Evolutionary conservation across 2,888 invertebrate species (phyloP).

Genomic region (Drymonia ruficornis): DNA sequence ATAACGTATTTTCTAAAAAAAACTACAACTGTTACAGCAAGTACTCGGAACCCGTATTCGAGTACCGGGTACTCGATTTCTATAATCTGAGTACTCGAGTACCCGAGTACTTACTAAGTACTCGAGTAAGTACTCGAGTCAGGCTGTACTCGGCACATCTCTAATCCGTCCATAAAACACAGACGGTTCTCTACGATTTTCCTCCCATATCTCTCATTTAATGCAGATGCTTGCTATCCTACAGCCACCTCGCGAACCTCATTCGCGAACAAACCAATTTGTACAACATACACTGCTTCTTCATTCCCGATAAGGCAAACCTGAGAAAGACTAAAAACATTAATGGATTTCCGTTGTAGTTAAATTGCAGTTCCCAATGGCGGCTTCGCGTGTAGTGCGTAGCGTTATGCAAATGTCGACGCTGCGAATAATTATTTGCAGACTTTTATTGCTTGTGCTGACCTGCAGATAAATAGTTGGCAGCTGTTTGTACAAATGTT

Average conservation of each 20-base stretch:
- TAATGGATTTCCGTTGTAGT: slow-evolving; percentile 64
- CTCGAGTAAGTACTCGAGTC: too few relatives aligned
- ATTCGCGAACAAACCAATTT: slow-evolving; percentile 34
- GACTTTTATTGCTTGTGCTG: slow-evolving; percentile 59
- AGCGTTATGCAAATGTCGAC: slow-evolving; percentile 65
- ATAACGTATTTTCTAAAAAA: too few relatives aligned
- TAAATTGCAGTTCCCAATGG: slow-evolving; percentile 36
- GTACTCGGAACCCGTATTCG: too few relatives aligned
- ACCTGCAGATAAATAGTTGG: slow-evolving; percentile 42
- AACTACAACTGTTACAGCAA: too few relatives aligned
- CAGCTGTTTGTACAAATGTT: slow-evolving; percentile 33
- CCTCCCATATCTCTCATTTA: slow-evolving; percentile 8
- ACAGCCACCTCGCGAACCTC: slow-evolving; percentile 22
- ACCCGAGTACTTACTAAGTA: too few relatives aligned
- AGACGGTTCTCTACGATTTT: neutral
- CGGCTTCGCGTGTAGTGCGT: slow-evolving; percentile 50
- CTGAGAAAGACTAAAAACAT: slow-evolving; percentile 59
- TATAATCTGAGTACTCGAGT: too few relatives aligned
- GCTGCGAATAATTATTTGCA: slow-evolving; percentile 64
- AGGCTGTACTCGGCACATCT: too few relatives aligned
- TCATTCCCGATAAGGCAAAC: slow-evolving; percentile 46
- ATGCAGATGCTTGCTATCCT: slow-evolving; percentile 28
- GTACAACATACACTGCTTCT: slow-evolving; percentile 61
- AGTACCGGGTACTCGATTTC: too few relatives aligned
- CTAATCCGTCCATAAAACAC: neutral